These are phyloP conservation scores for Chromoteleia sp. DNA, from an alignment of 2,888 invertebrate species.

Conservation along the genomic window DNA sequence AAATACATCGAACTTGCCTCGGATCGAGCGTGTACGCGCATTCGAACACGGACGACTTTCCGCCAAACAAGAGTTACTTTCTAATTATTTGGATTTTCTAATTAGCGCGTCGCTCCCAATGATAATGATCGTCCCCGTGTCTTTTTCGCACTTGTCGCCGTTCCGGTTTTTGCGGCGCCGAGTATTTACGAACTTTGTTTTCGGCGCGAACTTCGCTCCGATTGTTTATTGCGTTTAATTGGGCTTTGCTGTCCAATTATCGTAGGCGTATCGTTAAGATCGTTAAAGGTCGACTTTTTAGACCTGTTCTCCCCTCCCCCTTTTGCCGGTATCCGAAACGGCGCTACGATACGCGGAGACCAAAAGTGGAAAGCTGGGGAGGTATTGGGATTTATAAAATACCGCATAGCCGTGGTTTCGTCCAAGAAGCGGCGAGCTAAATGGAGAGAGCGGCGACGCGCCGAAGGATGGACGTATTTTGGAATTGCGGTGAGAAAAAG, in stretches of 20 bases:
- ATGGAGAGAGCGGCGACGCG: slow-evolving; percentile 33
- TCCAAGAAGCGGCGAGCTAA: slow-evolving; percentile 51
- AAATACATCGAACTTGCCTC: slow-evolving; percentile 67
- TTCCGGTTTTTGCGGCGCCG: slow-evolving; percentile 60
- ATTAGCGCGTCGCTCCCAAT: slow-evolving; percentile 80
- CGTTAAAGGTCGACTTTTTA: too few species aligned
- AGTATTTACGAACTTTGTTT: slow-evolving; percentile 38
- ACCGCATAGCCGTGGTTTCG: slow-evolving; percentile 58
- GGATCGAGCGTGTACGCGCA: slow-evolving; percentile 67
- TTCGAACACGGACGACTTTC: slow-evolving; percentile 62
- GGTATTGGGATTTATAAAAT: slow-evolving; percentile 64
- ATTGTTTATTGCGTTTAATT: slow-evolving; percentile 48
- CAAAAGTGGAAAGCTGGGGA: slow-evolving; percentile 22
- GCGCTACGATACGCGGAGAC: too few species aligned
- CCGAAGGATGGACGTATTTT: slow-evolving; percentile 50
- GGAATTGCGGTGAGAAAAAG: slow-evolving; percentile 59
- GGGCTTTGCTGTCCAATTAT: slow-evolving; percentile 31
- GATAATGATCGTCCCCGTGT: slow-evolving; percentile 73
- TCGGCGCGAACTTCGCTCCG: slow-evolving; percentile 27
- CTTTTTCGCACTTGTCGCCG: slow-evolving; percentile 64
- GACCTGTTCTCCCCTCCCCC: too few species aligned
- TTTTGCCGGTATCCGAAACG: too few species aligned
- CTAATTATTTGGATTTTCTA: slow-evolving; percentile 84
- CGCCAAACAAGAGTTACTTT: slow-evolving; percentile 81
- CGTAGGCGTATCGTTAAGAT: neutral